These are phyloP conservation scores for Catostomus latipinnis DNA, from an alignment of 2,797 vertebrate species.

Conservation along the genomic window DNA sequence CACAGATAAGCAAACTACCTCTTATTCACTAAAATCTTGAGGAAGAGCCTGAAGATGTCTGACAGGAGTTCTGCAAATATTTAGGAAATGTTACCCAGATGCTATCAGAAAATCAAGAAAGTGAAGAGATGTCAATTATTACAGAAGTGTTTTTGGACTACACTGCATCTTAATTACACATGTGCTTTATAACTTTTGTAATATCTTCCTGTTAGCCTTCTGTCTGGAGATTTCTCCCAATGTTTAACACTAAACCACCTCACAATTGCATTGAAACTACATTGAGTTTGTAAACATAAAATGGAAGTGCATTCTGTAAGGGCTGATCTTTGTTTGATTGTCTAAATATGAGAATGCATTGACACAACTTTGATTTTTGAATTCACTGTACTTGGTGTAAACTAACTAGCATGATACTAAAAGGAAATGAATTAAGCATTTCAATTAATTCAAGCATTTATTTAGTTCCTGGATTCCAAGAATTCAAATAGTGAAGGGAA, in stretches of 20 bases:
- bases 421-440: not conserved
- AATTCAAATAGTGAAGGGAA: conserved; percentile 63
- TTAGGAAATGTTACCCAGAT: conserved; percentile 83
- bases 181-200: not conserved
- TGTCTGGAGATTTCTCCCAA: not conserved
- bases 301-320: not conserved
- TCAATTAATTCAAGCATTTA: conserved; percentile 50
- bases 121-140: conserved; percentile 95
- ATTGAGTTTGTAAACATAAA: not conserved
- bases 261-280: not conserved
- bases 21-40: conserved; percentile 93
- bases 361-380: not conserved
- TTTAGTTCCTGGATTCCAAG: conserved; percentile 76
- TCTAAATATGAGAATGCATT: not conserved
- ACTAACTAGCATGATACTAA: not conserved
- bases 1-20: conserved; percentile 83
- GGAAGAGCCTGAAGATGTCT: conserved; percentile 90
- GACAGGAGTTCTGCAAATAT: conserved; percentile 87
- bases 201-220: not conserved
- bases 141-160: conserved; percentile 67
- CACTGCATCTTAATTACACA: not conserved
- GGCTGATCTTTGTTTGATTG: not conserved
- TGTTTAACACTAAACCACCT: not conserved
- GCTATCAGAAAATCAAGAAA: conserved; percentile 90
- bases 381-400: not conserved